These are phyloP conservation scores for Xyliphius kryptos DNA, from an alignment of 2,113 vertebrate genomes.

Conservation along the genomic window DNA sequence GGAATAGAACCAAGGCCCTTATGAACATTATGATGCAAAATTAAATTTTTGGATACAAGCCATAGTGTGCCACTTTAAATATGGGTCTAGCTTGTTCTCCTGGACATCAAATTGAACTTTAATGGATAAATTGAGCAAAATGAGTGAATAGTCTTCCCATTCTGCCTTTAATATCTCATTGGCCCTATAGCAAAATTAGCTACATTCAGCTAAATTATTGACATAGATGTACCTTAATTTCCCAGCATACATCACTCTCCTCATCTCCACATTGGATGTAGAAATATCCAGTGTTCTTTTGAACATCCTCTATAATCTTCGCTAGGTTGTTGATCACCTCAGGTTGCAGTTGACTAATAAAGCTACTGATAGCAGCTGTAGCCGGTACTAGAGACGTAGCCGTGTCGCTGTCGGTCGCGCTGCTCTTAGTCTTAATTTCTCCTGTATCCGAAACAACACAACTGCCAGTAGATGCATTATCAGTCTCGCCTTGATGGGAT, in stretches of 20 bases:
- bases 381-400: not conserved
- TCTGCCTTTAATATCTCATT: no score
- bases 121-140: no score
- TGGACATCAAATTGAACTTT: no score
- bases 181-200: no score
- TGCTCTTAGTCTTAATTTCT: not conserved
- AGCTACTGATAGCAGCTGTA: conserved; percentile 49
- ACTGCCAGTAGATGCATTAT: not conserved
- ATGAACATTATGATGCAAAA: no score
- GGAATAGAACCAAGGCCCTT: no score
- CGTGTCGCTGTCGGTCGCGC: not conserved
- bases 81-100: no score
- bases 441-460: not conserved
- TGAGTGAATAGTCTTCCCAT: no score
- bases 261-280: conserved; percentile 75
- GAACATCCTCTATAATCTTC: conserved; percentile 82
- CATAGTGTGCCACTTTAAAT: no score
- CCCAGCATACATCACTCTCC: conserved; percentile 69
- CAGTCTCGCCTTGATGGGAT: no score
- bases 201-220: no score
- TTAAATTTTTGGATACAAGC: no score
- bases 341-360: conserved; percentile 82
- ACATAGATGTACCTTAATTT: conserved; percentile 85
- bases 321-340: conserved; percentile 77
- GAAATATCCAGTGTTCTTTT: conserved; percentile 82